These are phyloP conservation scores for Characodon lateralis DNA, from an alignment of 2,797 vertebrate genomes.

Conservation along the genomic window DNA sequence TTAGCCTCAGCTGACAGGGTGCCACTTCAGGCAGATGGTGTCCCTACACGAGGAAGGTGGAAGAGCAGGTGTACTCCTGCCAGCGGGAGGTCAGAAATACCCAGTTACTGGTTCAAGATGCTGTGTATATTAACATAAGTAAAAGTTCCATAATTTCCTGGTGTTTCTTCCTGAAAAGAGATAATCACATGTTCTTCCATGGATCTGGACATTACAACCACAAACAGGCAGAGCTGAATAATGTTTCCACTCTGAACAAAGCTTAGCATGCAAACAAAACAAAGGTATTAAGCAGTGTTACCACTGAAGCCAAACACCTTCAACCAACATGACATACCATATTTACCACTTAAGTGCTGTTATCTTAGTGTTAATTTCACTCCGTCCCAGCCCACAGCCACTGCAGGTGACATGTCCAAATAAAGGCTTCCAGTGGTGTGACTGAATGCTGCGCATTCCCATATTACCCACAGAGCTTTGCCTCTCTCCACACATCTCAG, in stretches of 20 bases:
- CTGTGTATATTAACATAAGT: constrained; percentile 59
- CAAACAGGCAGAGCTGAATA: constrained; percentile 15
- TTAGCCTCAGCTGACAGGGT: constrained; percentile 38
- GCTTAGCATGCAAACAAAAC: not conserved
- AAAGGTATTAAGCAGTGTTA: constrained; percentile 17
- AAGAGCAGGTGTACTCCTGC: constrained; percentile 67
- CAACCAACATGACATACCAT: constrained; percentile 57
- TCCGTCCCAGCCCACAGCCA: constrained; percentile 6
- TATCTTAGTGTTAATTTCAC: constrained; percentile 53
- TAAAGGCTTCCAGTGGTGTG: constrained; percentile 66
- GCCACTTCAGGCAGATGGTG: constrained; percentile 27
- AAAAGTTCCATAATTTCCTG: constrained; percentile 39
- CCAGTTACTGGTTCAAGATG: constrained; percentile 34
- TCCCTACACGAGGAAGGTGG: constrained; percentile 41
- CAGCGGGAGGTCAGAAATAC: constrained; percentile 68
- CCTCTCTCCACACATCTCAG: constrained; percentile 26
- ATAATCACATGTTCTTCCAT: not conserved
- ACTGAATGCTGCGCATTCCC: constrained; percentile 58
- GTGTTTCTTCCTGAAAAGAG: constrained; percentile 16
- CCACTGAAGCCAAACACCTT: constrained; percentile 28
- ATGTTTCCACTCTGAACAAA: not conserved
- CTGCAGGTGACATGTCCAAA: constrained; percentile 72
- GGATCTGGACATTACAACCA: constrained; percentile 19
- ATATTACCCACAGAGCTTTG: constrained; percentile 68
- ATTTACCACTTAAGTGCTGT: constrained; percentile 56